phyloP scores from a whole-genome alignment of 2,113 vertebrate genomes.

The Oryzias celebensis region DNA sequence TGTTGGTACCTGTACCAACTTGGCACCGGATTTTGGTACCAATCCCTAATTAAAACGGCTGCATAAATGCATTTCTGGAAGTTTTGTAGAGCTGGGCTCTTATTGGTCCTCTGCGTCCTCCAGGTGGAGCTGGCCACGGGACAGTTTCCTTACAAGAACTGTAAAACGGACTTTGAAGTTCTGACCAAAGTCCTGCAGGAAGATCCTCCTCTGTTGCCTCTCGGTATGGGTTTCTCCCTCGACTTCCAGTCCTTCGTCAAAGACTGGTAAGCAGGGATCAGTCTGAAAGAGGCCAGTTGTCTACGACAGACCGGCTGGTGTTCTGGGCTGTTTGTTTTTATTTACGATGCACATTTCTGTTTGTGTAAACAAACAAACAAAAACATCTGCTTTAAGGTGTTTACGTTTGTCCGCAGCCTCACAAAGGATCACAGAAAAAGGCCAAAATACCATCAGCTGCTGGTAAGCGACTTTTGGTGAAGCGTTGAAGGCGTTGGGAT shows the following conservation, averaged over 20 bases:
- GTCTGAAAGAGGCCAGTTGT: neutral
- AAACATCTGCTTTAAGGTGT: neutral
- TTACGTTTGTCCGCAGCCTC: conserved; percentile 77
- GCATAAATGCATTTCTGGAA: neutral
- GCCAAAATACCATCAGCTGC: conserved; percentile 97
- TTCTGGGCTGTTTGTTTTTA: no score
- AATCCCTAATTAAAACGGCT: no score
- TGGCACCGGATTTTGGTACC: no score
- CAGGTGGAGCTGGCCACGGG: conserved; percentile 94
- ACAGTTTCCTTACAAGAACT: conserved; percentile 96
- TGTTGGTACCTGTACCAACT: no score
- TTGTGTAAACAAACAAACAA: no score
- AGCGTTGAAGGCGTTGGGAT: no score
- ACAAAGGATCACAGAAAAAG: conserved; percentile 99
- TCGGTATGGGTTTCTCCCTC: conserved; percentile 90
- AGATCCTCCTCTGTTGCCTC: conserved; percentile 89
- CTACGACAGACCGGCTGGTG: no score
- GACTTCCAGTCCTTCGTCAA: conserved; percentile 97
- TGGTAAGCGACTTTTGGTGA: conserved; percentile 76
- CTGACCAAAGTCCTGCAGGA: conserved; percentile 97
- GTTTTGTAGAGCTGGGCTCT: neutral
- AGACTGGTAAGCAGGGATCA: conserved; percentile 85
- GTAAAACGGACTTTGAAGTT: conserved; percentile 96
- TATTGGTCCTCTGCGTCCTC: neutral
- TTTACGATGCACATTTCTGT: no score